phyloP scores from a whole-genome alignment of 2,888 invertebrate species.

The Pammene fasciana region DNA sequence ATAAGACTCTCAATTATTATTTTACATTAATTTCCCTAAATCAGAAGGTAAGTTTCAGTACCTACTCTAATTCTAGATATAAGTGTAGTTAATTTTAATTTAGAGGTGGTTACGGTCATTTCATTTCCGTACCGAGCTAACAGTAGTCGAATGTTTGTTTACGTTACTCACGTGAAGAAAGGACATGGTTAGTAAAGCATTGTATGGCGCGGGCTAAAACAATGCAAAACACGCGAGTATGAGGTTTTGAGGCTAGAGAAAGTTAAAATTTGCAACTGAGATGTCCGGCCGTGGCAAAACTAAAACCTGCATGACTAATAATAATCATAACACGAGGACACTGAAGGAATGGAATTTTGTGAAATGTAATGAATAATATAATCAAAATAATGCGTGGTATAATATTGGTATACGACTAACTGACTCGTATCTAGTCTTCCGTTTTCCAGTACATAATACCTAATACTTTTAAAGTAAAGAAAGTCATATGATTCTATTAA shows the following conservation, averaged over 20 bases:
- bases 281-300: slow-evolving; percentile 58
- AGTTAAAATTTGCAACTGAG: slow-evolving; percentile 74
- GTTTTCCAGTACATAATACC: too few relatives aligned
- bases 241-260: slow-evolving; percentile 83
- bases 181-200: slow-evolving; percentile 41
- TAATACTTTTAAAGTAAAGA: background rate
- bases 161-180: slow-evolving; percentile 40
- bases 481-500: background rate
- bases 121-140: slow-evolving; percentile 38
- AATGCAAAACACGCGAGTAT: slow-evolving; percentile 70
- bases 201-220: slow-evolving; percentile 65
- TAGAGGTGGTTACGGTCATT: slow-evolving; percentile 24
- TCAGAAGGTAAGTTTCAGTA: too few relatives aligned
- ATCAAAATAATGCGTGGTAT: too few relatives aligned
- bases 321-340: slow-evolving; percentile 7
- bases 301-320: slow-evolving; percentile 34
- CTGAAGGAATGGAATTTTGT: background rate
- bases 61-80: background rate
- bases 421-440: too few relatives aligned
- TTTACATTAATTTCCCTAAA: too few relatives aligned
- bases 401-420: too few relatives aligned
- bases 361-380: background rate
- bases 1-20: too few relatives aligned
- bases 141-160: slow-evolving; percentile 40
- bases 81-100: background rate